Evolutionary conservation across 2,113 vertebrate species (phyloP).

Genomic region (Megaleporinus macrocephalus): DNA sequence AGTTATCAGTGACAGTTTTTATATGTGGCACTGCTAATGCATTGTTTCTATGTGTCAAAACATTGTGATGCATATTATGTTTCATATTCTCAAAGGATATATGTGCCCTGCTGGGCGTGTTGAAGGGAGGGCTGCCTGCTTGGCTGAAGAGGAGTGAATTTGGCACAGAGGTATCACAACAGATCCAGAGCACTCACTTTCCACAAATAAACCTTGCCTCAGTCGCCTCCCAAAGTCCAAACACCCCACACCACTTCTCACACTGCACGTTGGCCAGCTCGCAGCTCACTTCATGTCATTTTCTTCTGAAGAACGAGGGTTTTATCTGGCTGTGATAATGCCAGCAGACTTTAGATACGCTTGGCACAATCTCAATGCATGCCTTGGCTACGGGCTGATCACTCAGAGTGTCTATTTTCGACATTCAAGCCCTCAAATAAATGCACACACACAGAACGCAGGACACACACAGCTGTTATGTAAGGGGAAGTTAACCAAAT

Average conservation of each 20-base stretch:
- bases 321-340: background rate
- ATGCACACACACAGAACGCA: background rate
- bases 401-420: background rate
- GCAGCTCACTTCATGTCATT: background rate
- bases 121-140: slow-evolving; percentile 1
- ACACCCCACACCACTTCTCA: slow-evolving; percentile 45
- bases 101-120: background rate
- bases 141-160: slow-evolving; percentile 27
- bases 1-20: too few relatives aligned
- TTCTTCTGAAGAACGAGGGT: background rate
- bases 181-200: slow-evolving; percentile 65
- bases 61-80: too few relatives aligned
- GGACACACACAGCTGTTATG: slow-evolving; percentile 1
- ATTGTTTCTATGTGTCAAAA: too few relatives aligned
- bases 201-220: slow-evolving; percentile 70
- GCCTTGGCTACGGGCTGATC: background rate
- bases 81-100: background rate
- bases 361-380: background rate
- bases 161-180: slow-evolving; percentile 52
- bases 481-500: slow-evolving; percentile 21
- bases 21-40: too few relatives aligned
- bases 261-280: slow-evolving; percentile 9
- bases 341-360: background rate
- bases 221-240: slow-evolving; percentile 50
- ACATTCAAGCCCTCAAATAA: background rate